These are phyloP conservation scores for Suncus etruscus DNA, from an alignment of 2,113 vertebrate genomes.

Conservation along the genomic window DNA sequence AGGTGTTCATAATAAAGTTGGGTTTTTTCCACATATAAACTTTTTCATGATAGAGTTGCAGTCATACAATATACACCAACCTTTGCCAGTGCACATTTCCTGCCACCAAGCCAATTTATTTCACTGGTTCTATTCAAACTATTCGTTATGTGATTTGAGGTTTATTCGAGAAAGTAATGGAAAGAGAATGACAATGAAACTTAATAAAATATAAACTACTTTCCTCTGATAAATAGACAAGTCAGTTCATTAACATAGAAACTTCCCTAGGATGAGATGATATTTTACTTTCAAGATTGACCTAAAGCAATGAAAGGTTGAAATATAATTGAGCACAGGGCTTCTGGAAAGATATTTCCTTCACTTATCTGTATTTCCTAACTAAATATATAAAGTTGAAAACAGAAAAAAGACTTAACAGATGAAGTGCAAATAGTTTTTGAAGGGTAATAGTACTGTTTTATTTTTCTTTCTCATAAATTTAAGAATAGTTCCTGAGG, in stretches of 20 bases:
- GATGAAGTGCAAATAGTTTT: not conserved
- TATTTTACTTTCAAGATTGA: conserved; percentile 67
- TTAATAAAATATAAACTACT: conserved; percentile 29
- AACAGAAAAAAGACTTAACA: conserved; percentile 60
- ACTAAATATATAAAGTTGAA: conserved; percentile 48
- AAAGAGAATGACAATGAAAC: conserved; percentile 7
- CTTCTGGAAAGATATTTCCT: conserved; percentile 32
- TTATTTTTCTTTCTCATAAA: conserved; percentile 55
- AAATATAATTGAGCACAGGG: not conserved
- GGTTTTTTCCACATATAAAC: too few relatives aligned
- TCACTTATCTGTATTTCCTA: conserved; percentile 38
- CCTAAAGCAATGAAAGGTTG: conserved; percentile 29
- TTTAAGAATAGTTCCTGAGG: conserved; percentile 48
- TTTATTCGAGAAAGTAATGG: conserved; percentile 35
- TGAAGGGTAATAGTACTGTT: conserved; percentile 45
- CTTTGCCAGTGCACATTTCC: too few relatives aligned
- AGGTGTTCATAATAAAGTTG: too few relatives aligned
- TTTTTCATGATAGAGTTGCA: too few relatives aligned
- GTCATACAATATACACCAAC: too few relatives aligned
- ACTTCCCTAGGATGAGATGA: conserved; percentile 3
- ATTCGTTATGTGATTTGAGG: conserved; percentile 32
- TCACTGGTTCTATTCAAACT: too few relatives aligned
- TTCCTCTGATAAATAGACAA: conserved; percentile 51
- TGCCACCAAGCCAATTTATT: too few relatives aligned
- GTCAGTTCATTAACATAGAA: conserved; percentile 46